These are phyloP conservation scores for Natator depressus DNA, from an alignment of 2,113 vertebrate species.

Conservation along the genomic window DNA sequence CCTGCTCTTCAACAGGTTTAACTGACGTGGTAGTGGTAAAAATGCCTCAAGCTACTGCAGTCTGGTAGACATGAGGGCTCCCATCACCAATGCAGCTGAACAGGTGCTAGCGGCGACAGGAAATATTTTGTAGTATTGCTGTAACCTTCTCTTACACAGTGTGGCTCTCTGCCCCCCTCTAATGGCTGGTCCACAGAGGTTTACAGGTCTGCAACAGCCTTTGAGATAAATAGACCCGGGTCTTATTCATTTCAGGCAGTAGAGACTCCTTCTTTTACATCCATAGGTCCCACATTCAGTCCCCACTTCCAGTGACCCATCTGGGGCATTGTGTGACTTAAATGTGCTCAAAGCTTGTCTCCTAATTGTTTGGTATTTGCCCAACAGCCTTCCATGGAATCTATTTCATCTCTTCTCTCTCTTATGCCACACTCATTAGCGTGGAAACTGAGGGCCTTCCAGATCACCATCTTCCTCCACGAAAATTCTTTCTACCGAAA, in stretches of 20 bases:
- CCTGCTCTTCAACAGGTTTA: background rate
- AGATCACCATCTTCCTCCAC: background rate
- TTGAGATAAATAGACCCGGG: accelerated
- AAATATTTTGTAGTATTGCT: background rate
- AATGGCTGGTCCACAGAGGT: constrained; percentile 16
- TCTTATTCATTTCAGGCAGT: background rate
- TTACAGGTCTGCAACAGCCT: background rate
- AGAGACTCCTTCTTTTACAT: background rate
- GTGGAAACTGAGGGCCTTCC: background rate
- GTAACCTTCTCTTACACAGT: accelerated
- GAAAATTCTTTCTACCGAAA: background rate
- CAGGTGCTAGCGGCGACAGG: background rate
- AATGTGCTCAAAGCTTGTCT: background rate
- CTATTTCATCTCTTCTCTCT: background rate
- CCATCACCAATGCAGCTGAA: background rate
- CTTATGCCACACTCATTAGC: accelerated
- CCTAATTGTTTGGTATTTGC: background rate
- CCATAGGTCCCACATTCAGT: background rate
- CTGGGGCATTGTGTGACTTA: background rate
- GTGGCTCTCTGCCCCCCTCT: constrained; percentile 28
- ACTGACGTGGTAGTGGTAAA: background rate
- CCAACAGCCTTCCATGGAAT: background rate
- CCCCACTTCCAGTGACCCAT: background rate
- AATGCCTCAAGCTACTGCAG: background rate
- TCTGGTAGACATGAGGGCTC: background rate